A percentile compares a stretch with the other conserved stretches of the same genome.
phyloP scores from a whole-genome alignment of 1,140 invertebrate species.

The Caenorhabditis latens region DNA sequence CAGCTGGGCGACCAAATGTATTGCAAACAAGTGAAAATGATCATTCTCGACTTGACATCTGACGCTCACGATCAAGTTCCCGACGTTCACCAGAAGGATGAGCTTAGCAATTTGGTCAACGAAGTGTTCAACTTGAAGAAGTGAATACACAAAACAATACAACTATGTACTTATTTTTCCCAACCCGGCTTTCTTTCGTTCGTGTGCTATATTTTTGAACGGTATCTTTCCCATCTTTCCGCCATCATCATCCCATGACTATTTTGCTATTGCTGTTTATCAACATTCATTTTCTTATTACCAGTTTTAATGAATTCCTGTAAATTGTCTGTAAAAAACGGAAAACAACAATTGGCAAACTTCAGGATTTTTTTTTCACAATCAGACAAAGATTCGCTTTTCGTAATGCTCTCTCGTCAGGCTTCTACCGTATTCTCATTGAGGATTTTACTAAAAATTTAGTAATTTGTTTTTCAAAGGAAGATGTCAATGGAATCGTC shows the following conservation, averaged over 20 bases:
- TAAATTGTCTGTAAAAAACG: neutral
- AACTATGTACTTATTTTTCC: neutral
- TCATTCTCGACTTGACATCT: conserved; percentile 43
- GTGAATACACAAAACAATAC: neutral
- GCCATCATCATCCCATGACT: conserved; percentile 46
- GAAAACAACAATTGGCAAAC: too few relatives aligned
- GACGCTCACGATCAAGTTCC: conserved; percentile 39
- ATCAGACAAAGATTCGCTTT: too few relatives aligned
- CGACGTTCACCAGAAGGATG: conserved; percentile 13
- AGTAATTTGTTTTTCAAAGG: too few relatives aligned
- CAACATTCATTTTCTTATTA: neutral
- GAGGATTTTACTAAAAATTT: too few relatives aligned
- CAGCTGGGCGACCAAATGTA: conserved; percentile 48
- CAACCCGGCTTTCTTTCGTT: neutral
- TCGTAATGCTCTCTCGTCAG: too few relatives aligned
- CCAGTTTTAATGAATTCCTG: conserved; percentile 3
- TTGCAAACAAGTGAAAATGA: conserved; percentile 43
- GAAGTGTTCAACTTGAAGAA: conserved; percentile 35
- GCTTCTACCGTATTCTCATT: too few relatives aligned
- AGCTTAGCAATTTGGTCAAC: conserved; percentile 44
- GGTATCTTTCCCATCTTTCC: conserved; percentile 6
- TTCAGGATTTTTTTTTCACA: too few relatives aligned
- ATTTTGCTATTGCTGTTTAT: neutral
- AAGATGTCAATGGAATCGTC: too few relatives aligned
- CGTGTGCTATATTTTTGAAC: conserved; percentile 53